A percentile compares a stretch with the other conserved stretches of the same genome.
These are phyloP conservation scores for Pheosia gnoma DNA, from an alignment of 2,888 invertebrate genomes.

Conservation along the genomic window DNA sequence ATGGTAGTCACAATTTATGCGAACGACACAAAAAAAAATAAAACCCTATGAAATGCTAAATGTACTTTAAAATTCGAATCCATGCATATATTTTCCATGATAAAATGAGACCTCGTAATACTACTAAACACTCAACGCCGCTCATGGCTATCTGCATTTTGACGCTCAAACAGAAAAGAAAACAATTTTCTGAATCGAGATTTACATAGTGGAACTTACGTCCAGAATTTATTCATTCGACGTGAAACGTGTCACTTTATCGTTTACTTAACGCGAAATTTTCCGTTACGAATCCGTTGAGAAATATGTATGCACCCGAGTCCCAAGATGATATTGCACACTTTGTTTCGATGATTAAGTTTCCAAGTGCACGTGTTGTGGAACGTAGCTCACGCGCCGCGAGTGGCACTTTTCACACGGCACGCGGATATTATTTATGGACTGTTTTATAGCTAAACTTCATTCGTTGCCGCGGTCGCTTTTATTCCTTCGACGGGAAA, in stretches of 20 bases:
- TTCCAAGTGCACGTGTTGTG: slow-evolving; percentile 54
- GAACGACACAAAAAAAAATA: background rate
- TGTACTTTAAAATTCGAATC: slow-evolving; percentile 59
- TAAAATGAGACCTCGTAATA: slow-evolving; percentile 44
- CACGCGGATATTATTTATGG: slow-evolving; percentile 80
- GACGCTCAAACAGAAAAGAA: slow-evolving; percentile 41
- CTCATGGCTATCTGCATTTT: slow-evolving; percentile 30
- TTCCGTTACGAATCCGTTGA: slow-evolving; percentile 51
- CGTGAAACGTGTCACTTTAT: slow-evolving; percentile 24
- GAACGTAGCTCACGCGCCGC: slow-evolving; percentile 51
- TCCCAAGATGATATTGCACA: slow-evolving; percentile 21
- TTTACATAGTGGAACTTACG: slow-evolving; percentile 56
- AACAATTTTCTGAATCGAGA: slow-evolving; percentile 39
- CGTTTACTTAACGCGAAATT: slow-evolving; percentile 49
- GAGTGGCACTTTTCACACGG: slow-evolving; percentile 73
- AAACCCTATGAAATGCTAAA: slow-evolving; percentile 53
- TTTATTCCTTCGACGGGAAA: slow-evolving; percentile 80
- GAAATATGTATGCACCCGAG: slow-evolving; percentile 21
- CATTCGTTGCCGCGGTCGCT: slow-evolving; percentile 81
- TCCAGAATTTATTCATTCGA: slow-evolving; percentile 53
- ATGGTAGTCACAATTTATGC: too few relatives aligned
- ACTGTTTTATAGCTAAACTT: slow-evolving; percentile 82
- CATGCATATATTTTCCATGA: slow-evolving; percentile 52
- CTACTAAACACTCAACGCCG: slow-evolving; percentile 22
- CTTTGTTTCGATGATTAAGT: slow-evolving; percentile 24